These are phyloP conservation scores for Perca fluviatilis DNA, from an alignment of 2,113 vertebrate genomes.

Conservation along the genomic window DNA sequence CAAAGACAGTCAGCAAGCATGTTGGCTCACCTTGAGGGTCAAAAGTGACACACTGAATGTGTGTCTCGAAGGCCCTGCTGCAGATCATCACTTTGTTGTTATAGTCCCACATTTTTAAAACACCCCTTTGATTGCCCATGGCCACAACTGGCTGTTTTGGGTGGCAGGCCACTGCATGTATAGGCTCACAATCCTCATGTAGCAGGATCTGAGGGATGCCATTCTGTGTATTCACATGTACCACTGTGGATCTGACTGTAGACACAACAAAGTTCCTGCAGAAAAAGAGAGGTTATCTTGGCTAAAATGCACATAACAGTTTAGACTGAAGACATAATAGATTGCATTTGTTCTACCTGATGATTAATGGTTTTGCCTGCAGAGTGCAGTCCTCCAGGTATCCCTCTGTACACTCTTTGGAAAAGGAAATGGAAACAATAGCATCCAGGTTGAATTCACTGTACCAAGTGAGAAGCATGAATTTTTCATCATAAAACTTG, in stretches of 20 bases:
- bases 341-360: constrained; percentile 81
- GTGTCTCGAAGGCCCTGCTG: constrained; percentile 85
- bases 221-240: constrained; percentile 83
- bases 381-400: constrained; percentile 64
- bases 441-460: constrained; percentile 82
- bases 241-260: constrained; percentile 84
- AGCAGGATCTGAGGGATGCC: constrained; percentile 80
- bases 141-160: constrained; percentile 84
- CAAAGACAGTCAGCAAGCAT: background rate
- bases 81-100: constrained; percentile 74
- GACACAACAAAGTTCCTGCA: constrained; percentile 92
- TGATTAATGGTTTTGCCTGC: constrained; percentile 71
- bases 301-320: background rate
- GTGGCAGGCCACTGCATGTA: constrained; percentile 90
- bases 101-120: constrained; percentile 92
- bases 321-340: background rate
- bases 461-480: constrained; percentile 83
- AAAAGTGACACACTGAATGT: constrained; percentile 88
- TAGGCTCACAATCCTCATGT: constrained; percentile 81
- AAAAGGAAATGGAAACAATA: constrained; percentile 90
- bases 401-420: constrained; percentile 70
- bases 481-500: constrained; percentile 87
- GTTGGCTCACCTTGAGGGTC: constrained; percentile 88
- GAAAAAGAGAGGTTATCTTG: constrained; percentile 28
- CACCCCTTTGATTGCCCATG: constrained; percentile 86